Conservation (phyloP, 1,140 invertebrate genomes). For the Eumeta japonica region DNA sequence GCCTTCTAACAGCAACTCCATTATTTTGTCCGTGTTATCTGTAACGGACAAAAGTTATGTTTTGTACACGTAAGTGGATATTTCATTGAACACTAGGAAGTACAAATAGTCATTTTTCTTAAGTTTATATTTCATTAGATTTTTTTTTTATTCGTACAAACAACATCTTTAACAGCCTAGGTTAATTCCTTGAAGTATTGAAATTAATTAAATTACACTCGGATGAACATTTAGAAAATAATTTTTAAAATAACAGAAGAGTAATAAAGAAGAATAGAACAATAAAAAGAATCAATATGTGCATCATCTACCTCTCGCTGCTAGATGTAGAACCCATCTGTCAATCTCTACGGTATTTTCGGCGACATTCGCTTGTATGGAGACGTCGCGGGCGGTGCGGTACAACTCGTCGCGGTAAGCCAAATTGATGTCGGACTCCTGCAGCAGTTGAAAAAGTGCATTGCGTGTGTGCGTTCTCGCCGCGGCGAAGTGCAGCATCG, state of each 20-base stretch:
- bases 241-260: too few species aligned
- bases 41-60: constrained; percentile 16
- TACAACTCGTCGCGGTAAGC: constrained; percentile 79
- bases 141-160: not conserved
- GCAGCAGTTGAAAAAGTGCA: constrained; percentile 72
- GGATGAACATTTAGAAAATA: too few species aligned
- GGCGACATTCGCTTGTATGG: constrained; percentile 70
- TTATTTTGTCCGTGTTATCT: constrained; percentile 76
- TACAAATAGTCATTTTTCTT: constrained; percentile 2
- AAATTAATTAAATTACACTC: too few species aligned
- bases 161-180: too few species aligned
- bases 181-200: too few species aligned
- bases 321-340: constrained; percentile 72
- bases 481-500: constrained; percentile 84
- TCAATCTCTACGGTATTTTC: constrained; percentile 84
- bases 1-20: constrained; percentile 76
- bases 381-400: constrained; percentile 83
- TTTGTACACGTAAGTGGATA: not conserved
- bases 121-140: constrained; percentile 3
- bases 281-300: not conserved
- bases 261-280: too few species aligned
- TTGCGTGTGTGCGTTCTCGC: constrained; percentile 73
- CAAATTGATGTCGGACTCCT: constrained; percentile 76
- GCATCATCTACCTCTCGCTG: constrained; percentile 64
- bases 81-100: too few species aligned